Percentiles rank a stretch among this genome's conserved stretches.
Conservation (phyloP, 2,888 invertebrate genomes). For the Andricus curvator region DNA sequence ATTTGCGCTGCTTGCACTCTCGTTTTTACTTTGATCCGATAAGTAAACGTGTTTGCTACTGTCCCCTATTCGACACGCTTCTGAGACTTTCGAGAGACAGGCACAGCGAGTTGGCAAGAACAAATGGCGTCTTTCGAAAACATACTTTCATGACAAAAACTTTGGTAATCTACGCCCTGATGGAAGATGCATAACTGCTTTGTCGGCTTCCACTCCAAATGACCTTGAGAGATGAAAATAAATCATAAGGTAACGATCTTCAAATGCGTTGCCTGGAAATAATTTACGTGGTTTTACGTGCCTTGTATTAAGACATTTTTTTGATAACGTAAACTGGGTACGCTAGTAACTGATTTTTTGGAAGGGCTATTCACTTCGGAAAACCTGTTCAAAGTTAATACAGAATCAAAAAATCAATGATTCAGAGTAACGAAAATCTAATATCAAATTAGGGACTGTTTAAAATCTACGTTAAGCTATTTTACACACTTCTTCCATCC, state of each 20-base stretch:
- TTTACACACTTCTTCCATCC: too few species aligned
- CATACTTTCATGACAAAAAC: conserved; percentile 68
- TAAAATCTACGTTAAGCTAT: too few species aligned
- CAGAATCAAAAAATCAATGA: too few species aligned
- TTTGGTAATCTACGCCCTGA: conserved; percentile 62
- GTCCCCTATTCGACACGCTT: conserved; percentile 39
- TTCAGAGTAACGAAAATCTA: too few species aligned
- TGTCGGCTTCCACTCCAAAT: conserved; percentile 46
- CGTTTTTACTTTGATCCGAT: conserved; percentile 56
- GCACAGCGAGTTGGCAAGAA: conserved; percentile 53
- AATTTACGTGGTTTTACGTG: background rate
- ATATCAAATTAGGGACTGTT: too few species aligned
- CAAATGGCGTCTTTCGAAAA: conserved; percentile 74
- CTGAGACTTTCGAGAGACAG: conserved; percentile 45
- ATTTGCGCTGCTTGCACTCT: conserved; percentile 49
- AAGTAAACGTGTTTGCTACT: conserved; percentile 53
- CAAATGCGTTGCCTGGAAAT: background rate
- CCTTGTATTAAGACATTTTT: conserved; percentile 17
- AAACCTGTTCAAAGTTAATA: too few species aligned
- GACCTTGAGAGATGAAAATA: conserved; percentile 55
- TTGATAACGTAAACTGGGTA: background rate
- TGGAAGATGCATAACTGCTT: conserved; percentile 47
- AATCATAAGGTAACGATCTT: conserved; percentile 63
- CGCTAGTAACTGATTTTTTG: too few species aligned
- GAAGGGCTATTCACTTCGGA: too few species aligned